Percentiles rank a stretch among this genome's conserved stretches.
These are phyloP conservation scores for Megaceryle torquata DNA, from an alignment of 2,113 vertebrate genomes.

Conservation along the genomic window DNA sequence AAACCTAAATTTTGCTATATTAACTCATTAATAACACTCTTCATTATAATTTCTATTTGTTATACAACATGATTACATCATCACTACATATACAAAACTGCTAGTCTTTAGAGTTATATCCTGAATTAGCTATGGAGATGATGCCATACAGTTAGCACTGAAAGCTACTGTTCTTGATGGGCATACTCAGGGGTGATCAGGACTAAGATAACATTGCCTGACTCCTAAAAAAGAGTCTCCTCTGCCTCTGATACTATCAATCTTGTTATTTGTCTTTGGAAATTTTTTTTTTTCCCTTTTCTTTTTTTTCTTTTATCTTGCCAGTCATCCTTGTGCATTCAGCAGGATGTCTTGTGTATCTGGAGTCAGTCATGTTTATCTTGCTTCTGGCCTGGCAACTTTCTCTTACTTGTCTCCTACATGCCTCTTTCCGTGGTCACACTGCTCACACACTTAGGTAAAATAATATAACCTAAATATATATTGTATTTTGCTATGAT, in stretches of 20 bases:
- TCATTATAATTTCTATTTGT: background rate
- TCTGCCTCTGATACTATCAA: background rate
- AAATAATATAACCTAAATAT: background rate
- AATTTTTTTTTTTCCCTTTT: background rate
- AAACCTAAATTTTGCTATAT: background rate
- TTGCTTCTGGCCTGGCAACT: background rate
- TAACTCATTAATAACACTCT: background rate
- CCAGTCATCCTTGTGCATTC: background rate
- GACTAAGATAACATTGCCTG: background rate
- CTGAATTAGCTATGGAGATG: background rate
- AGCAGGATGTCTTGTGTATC: background rate
- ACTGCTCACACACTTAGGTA: background rate
- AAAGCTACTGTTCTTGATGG: background rate
- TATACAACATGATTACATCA: background rate
- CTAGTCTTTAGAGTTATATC: background rate
- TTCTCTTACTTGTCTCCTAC: background rate
- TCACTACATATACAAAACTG: background rate
- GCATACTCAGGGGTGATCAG: background rate
- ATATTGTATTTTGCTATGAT: background rate
- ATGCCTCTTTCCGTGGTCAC: background rate
- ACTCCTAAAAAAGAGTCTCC: background rate
- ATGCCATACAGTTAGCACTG: background rate
- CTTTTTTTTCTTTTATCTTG: background rate
- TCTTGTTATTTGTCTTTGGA: background rate
- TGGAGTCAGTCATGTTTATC: background rate